phyloP scores from a whole-genome alignment of 2,797 vertebrate species.

The Melanotaenia nigrans region DNA sequence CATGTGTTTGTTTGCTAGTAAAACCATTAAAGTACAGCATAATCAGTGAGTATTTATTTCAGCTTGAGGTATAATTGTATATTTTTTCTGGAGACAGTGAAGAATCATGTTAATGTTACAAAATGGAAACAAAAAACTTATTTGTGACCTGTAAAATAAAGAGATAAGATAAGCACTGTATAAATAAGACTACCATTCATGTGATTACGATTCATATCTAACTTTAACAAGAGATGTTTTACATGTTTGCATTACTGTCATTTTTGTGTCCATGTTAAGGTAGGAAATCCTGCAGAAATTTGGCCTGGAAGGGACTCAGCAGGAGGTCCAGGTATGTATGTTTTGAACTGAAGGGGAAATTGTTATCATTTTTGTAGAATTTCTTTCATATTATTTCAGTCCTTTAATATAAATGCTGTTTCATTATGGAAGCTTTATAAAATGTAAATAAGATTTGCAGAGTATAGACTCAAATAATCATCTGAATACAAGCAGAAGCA shows the following conservation, averaged over 20 bases:
- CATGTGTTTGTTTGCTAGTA: no score
- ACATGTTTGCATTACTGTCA: neutral
- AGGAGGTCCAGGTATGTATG: neutral
- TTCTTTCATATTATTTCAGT: conserved; percentile 6
- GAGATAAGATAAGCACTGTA: no score
- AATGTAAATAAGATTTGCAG: neutral
- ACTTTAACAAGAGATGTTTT: neutral
- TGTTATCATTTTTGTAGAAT: neutral
- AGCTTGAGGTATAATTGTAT: neutral
- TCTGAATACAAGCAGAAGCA: neutral
- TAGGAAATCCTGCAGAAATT: neutral
- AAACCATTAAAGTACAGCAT: neutral
- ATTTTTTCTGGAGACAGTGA: neutral
- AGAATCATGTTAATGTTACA: neutral
- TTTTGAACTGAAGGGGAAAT: neutral
- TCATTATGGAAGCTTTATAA: neutral
- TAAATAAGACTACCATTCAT: neutral
- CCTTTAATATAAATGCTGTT: neutral
- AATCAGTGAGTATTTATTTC: neutral
- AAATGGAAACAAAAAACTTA: neutral
- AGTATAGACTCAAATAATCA: neutral
- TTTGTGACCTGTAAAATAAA: neutral
- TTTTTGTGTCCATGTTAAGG: neutral
- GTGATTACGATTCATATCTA: neutral
- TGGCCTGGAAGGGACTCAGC: neutral